Conservation (phyloP, 2,113 vertebrate species). For the Cyprinodon brontotheroides region DNA sequence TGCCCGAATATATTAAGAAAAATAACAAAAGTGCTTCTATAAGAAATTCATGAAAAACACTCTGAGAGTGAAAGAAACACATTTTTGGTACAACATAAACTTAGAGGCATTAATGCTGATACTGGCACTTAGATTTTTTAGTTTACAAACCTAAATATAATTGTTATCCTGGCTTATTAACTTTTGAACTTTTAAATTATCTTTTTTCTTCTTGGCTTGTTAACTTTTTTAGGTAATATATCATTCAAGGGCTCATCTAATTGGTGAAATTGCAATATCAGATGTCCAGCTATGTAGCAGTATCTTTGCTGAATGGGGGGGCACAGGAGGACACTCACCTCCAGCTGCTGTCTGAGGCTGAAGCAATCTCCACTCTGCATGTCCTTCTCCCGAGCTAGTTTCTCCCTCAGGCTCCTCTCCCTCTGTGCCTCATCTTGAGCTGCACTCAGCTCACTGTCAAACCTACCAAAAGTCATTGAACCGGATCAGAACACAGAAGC, state of each 20-base stretch:
- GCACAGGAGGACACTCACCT: conserved; percentile 73
- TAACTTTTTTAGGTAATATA: too few relatives aligned
- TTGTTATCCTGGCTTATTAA: too few relatives aligned
- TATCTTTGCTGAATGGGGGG: background rate
- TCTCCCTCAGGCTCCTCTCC: conserved; percentile 88
- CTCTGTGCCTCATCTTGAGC: conserved; percentile 88
- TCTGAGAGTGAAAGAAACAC: too few relatives aligned
- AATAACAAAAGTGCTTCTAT: background rate
- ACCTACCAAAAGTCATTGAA: conserved; percentile 76
- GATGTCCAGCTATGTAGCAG: background rate
- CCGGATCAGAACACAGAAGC: background rate
- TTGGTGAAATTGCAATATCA: background rate
- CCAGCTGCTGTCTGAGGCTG: conserved; percentile 90
- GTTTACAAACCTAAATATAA: too few relatives aligned
- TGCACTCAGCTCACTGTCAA: conserved; percentile 92
- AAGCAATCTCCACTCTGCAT: conserved; percentile 89
- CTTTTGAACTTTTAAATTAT: too few relatives aligned
- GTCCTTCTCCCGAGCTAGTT: conserved; percentile 90
- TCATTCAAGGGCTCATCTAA: background rate
- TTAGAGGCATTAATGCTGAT: too few relatives aligned
- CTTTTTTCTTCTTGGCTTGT: too few relatives aligned
- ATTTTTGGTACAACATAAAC: too few relatives aligned
- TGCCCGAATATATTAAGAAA: background rate
- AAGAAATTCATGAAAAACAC: too few relatives aligned
- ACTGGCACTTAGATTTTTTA: too few relatives aligned